Evolutionary conservation across 2,888 invertebrate genomes (phyloP).

Genomic region (Lumbricus terrestris): DNA sequence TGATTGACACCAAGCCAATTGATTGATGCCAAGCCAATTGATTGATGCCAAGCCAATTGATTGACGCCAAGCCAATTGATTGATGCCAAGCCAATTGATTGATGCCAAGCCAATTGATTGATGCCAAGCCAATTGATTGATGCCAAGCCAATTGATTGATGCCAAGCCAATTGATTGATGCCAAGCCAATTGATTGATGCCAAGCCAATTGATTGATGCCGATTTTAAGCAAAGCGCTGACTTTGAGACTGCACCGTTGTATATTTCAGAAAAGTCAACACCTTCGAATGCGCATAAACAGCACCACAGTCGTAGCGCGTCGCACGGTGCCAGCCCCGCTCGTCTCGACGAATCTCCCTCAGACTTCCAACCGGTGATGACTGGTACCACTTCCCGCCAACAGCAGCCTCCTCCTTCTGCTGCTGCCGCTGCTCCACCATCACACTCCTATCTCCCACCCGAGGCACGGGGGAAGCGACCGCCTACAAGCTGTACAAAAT

Average conservation of each 20-base stretch:
- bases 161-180: too few species aligned
- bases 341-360: slow-evolving; percentile 9
- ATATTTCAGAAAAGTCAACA: not conserved
- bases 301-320: not conserved
- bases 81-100: too few species aligned
- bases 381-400: not conserved
- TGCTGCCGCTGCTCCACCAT: too few species aligned
- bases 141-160: too few species aligned
- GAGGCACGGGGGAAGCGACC: not conserved
- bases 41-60: too few species aligned
- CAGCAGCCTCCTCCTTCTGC: not conserved
- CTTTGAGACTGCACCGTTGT: not conserved
- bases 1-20: too few species aligned
- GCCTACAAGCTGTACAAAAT: not conserved
- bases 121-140: too few species aligned
- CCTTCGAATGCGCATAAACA: not conserved
- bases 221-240: not conserved
- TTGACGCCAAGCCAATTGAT: too few species aligned
- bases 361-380: not conserved
- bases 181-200: not conserved
- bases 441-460: not conserved
- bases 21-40: too few species aligned
- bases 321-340: not conserved
- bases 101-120: too few species aligned
- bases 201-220: too few species aligned